Evolutionary conservation across 1,140 invertebrate species (phyloP).

Genomic region (Drosophila persimilis): DNA sequence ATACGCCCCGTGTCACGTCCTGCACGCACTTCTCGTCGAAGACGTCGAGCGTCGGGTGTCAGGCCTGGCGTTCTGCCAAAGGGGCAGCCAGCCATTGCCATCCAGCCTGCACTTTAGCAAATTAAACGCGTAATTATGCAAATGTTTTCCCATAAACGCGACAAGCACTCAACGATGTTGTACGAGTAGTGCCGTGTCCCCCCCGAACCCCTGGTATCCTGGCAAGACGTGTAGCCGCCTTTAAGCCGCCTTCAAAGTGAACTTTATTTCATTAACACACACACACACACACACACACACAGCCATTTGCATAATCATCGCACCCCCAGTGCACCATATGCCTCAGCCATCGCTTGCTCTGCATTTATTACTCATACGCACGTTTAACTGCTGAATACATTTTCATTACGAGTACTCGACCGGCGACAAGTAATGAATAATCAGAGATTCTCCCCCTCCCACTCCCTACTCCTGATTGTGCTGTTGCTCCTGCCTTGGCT

Average conservation of each 20-base stretch:
- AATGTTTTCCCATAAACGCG: conserved; percentile 72
- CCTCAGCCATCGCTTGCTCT: conserved; percentile 36
- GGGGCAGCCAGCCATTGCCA: conserved; percentile 24
- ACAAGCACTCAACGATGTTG: conserved; percentile 66
- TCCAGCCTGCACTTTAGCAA: conserved; percentile 71
- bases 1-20: conserved; percentile 51
- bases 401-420: conserved; percentile 64
- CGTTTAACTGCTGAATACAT: conserved; percentile 77
- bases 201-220: background rate
- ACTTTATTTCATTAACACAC: conserved; percentile 78
- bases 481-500: background rate
- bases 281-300: conserved; percentile 42
- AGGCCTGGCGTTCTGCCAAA: conserved; percentile 11
- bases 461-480: background rate
- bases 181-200: conserved; percentile 10
- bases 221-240: conserved; percentile 32
- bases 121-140: conserved; percentile 81
- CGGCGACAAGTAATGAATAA: conserved; percentile 72
- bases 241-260: conserved; percentile 72
- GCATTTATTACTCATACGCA: conserved; percentile 80
- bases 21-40: conserved; percentile 30
- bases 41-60: conserved; percentile 4
- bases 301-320: conserved; percentile 67
- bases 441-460: conserved; percentile 45
- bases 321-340: conserved; percentile 17